phyloP scores from a whole-genome alignment of 2,888 invertebrate genomes.

The Mythimna ferrago region DNA sequence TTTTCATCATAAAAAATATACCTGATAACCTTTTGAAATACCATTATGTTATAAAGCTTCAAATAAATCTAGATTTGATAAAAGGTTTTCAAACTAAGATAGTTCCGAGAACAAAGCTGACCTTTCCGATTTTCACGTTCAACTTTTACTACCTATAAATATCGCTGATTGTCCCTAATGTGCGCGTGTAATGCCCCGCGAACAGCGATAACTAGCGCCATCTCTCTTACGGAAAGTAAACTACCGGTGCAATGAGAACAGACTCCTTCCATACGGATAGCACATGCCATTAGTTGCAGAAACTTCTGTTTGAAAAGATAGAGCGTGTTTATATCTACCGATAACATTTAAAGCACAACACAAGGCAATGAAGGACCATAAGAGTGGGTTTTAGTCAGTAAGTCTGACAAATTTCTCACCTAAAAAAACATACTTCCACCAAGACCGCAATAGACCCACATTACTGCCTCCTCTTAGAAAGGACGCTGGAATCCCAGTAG shows the following conservation, averaged over 20 bases:
- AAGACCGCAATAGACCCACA: too few species aligned
- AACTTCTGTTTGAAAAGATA: slow-evolving; percentile 3
- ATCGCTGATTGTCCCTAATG: slow-evolving; percentile 31
- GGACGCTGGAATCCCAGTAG: too few species aligned
- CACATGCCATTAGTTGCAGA: slow-evolving; percentile 26
- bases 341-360: not conserved
- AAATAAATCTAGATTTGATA: not conserved
- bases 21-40: not conserved
- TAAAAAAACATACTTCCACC: not conserved
- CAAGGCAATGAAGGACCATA: not conserved
- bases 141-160: slow-evolving; percentile 42
- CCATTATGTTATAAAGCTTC: not conserved
- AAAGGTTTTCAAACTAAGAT: not conserved
- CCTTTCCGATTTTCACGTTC: not conserved
- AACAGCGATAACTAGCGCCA: slow-evolving; percentile 45
- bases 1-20: too few species aligned
- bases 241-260: slow-evolving; percentile 14
- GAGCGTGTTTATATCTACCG: not conserved
- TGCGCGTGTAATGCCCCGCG: slow-evolving; percentile 42
- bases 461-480: too few species aligned
- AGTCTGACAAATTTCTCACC: too few species aligned
- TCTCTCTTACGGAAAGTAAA: slow-evolving; percentile 37
- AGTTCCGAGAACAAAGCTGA: not conserved
- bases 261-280: not conserved
- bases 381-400: too few species aligned